A percentile compares a stretch with the other conserved stretches of the same genome.
phyloP scores from a whole-genome alignment of 2,797 vertebrate species.

The Salmo trutta region DNA sequence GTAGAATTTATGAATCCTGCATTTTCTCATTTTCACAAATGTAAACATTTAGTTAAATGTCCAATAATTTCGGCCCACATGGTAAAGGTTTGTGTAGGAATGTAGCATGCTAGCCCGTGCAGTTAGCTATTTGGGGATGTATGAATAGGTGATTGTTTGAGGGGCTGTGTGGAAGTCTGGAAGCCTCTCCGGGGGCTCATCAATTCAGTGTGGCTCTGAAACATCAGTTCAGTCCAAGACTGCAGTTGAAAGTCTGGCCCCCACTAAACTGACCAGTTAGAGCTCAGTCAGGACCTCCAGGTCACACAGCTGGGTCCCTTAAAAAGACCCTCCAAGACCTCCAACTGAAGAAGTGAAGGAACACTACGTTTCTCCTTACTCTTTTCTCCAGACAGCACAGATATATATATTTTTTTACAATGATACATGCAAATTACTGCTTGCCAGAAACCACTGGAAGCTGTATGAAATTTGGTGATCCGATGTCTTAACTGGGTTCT shows the following conservation, averaged over 20 bases:
- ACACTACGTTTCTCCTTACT: constrained; percentile 72
- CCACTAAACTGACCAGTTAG: constrained; percentile 55
- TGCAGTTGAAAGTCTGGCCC: constrained; percentile 50
- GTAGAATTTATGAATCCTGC: background rate
- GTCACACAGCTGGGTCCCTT: constrained; percentile 72
- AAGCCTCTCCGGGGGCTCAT: constrained; percentile 71
- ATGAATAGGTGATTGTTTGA: constrained; percentile 76
- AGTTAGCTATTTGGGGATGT: constrained; percentile 47
- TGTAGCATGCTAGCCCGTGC: background rate
- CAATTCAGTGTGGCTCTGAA: constrained; percentile 68
- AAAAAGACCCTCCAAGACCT: constrained; percentile 48
- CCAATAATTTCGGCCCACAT: background rate
- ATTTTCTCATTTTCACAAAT: background rate
- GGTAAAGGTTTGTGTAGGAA: constrained; percentile 7
- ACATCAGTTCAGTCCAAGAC: constrained; percentile 68
- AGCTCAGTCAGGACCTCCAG: constrained; percentile 64
- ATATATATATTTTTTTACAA: constrained; percentile 61
- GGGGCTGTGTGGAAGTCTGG: constrained; percentile 42
- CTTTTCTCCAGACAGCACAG: constrained; percentile 41
- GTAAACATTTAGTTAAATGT: background rate
- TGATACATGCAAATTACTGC: constrained; percentile 61
- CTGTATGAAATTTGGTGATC: constrained; percentile 63
- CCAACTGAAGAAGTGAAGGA: constrained; percentile 66
- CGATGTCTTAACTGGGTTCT: constrained; percentile 64
- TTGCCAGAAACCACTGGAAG: constrained; percentile 72